Evolutionary conservation across 2,113 vertebrate species (phyloP), one percentile per base, ranked within the genome.

Genomic region (Pao palembangensis): DNA sequence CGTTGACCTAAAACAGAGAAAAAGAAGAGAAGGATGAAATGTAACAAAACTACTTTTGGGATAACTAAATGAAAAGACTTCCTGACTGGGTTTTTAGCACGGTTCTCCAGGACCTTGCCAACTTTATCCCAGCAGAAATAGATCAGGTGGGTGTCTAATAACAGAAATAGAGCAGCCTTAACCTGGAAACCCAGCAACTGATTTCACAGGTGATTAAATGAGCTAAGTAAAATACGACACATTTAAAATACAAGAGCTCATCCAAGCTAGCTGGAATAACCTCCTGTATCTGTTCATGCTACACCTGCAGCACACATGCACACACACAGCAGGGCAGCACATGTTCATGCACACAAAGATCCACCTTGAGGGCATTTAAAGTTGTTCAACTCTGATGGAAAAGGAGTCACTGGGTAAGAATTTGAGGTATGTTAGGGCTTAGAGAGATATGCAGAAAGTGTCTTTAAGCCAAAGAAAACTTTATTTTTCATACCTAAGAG

Each of bases 1-100:
- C 97, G 0, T 99, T 99, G 18, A 99, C 97, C 96, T 99, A 71
- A 21, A 21, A 18, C 17, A 19, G 61, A 62, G 53, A 17, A 42
- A 7, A 52, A 16, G 53, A 34, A 74, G 18, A 67, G 14, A 4
- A 21, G 0, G 0, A 17, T n/a, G 11, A 61, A 10, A 48, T 17
- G 48, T 15, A 23, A 19, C n/a, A 50, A 16, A 47, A 47, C 14
- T 12, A n/a, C n/a, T n/a, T 55, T 23, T 2, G 20, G 17, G 56
- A 57, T 38, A 54, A 46, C 38, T 41, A 47, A 61, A 46, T 50
- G 17, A 25, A 52, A 28, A 38, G n/a, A 10, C 1, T 41, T 59
- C 20, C 20, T 75, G 63, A 61, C 43, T 50, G 18, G 48, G 64
- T 69, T 64, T 74, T 58, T 72, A 57, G 61, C 63, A 78, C 73